phyloP scores from a whole-genome alignment of 2,113 vertebrate species.

The Lasiurus borealis region DNA sequence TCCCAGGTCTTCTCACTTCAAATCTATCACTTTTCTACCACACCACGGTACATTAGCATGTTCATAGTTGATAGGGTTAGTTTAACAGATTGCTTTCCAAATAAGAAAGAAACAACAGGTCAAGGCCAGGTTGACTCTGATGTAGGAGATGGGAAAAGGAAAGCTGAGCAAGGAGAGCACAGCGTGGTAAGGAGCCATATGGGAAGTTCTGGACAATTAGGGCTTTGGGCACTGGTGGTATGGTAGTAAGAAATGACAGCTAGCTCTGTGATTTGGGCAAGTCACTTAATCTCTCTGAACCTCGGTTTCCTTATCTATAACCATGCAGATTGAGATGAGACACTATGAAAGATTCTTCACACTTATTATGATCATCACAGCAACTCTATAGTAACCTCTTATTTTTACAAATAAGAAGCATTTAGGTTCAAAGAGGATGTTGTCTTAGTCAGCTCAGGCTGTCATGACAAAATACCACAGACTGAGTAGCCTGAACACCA shows the following conservation, averaged over 20 bases:
- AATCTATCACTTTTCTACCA: background rate
- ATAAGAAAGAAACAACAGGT: background rate
- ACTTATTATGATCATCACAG: background rate
- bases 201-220: background rate
- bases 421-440: background rate
- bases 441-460: background rate
- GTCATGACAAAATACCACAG: background rate
- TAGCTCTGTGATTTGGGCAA: background rate
- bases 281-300: background rate
- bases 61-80: background rate
- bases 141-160: background rate
- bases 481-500: background rate
- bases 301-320: background rate
- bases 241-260: background rate
- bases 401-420: background rate
- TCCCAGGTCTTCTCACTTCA: background rate
- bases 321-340: background rate
- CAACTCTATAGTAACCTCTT: background rate
- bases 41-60: background rate
- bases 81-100: constrained; percentile 20
- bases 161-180: background rate
- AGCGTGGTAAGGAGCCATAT: background rate
- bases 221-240: background rate
- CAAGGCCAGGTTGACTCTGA: background rate
- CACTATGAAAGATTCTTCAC: background rate